Base-by-base conservation (phyloP, 2,797 vertebrate species). In the Acanthornis magna region DNA sequence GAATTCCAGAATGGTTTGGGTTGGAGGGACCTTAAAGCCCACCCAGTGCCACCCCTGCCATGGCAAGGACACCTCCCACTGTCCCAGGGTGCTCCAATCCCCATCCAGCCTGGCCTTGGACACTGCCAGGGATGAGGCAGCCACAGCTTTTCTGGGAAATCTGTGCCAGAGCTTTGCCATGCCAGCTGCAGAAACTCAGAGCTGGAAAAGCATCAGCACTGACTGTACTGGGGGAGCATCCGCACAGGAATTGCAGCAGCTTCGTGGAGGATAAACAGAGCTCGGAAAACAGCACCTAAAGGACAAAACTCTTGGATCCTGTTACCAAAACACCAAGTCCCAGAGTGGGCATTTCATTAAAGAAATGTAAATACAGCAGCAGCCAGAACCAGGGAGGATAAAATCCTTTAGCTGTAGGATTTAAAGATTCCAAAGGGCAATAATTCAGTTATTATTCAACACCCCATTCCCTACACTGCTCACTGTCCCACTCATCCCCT, bases 401-500 rank as follows among this genome's bases (percentile, higher is more conserved):
- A 32, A 60, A 57, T 1, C 50, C 38, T 29, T 7, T 1, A 11
- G 27, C 54, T 66, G 27, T 0, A 40, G 16, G 9, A 45, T 15
- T 47, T 29, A 57, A 38, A 72, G 20, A 32, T 2, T 13, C 55
- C 32, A 38, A 30, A 40, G 20, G 10, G 13, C 53, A 30, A 5
- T 1, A 18, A 71, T 1, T 26, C 16, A 62, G 27, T 3, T 2
- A 32, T 1, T 5, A 32, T 32, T 2, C 13, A 29, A 4, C 60
- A 47, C 5, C 53, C 14, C 23, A 18, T 27, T 20, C 3, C 61
- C 18, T 0, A 3, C 1, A 0, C 29, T 7, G 50, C 51, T 36
- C 10, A 13, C 0, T 7, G 27, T 2, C 36, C 54, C 17, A 4
- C 7, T 7, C 20, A 3, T 1, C 25, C 67, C 30, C 26, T 20